Evolutionary conservation across 2,113 vertebrate species (phyloP).

Genomic region (Daphoenositta chrysoptera): DNA sequence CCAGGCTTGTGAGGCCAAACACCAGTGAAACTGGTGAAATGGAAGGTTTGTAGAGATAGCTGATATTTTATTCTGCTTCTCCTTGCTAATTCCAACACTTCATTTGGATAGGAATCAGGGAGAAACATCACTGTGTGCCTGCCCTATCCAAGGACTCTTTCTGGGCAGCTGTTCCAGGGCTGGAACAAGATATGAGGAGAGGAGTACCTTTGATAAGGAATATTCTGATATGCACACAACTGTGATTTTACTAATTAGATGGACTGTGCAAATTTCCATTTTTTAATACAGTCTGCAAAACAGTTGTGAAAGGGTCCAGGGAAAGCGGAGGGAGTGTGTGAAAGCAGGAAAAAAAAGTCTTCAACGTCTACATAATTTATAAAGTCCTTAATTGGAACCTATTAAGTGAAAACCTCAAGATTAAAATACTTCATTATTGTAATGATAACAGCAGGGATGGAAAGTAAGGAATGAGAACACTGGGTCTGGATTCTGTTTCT

Average conservation of each 20-base stretch:
- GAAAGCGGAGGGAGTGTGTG: neutral
- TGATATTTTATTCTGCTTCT: neutral
- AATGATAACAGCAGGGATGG: neutral
- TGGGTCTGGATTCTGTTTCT: neutral
- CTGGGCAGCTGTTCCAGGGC: neutral
- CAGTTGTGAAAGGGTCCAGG: neutral
- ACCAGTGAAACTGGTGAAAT: neutral
- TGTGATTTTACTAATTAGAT: constrained; percentile 61
- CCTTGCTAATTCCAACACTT: neutral
- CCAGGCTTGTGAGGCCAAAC: neutral
- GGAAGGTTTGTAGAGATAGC: neutral
- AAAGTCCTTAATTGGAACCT: constrained; percentile 58
- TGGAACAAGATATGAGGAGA: neutral
- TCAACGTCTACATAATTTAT: constrained; percentile 41
- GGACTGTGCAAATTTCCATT: constrained; percentile 44
- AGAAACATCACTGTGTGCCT: neutral
- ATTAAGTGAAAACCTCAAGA: constrained; percentile 43
- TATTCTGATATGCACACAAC: neutral
- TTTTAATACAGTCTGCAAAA: constrained; percentile 38
- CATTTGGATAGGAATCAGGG: neutral
- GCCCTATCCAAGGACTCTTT: neutral
- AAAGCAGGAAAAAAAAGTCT: neutral
- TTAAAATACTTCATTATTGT: constrained; percentile 65
- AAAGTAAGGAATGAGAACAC: neutral
- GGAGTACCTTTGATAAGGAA: neutral